Conservation (phyloP, 2,888 invertebrate genomes). For the Choreutis nemorana region DNA sequence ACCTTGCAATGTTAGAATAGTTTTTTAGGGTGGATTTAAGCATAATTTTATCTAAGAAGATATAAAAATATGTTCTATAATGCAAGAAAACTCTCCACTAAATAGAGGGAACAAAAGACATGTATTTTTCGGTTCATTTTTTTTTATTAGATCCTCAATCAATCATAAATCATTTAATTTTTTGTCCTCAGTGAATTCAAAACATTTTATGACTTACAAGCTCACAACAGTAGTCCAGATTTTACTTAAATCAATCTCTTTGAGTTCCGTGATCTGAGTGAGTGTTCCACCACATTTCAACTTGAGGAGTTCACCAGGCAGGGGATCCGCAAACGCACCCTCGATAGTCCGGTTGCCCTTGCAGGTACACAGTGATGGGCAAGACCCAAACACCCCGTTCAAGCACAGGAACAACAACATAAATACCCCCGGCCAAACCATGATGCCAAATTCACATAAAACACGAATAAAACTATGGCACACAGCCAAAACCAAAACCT, state of each 20-base stretch:
- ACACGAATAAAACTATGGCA: conserved; percentile 59
- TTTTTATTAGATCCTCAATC: too few species aligned
- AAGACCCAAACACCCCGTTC: conserved; percentile 29
- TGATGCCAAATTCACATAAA: conserved; percentile 38
- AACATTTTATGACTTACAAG: conserved; percentile 62
- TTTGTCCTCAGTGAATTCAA: too few species aligned
- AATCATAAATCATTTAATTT: too few species aligned
- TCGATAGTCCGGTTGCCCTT: conserved; percentile 65
- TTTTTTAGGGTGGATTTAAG: too few species aligned
- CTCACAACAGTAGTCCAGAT: conserved; percentile 69
- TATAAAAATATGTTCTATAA: too few species aligned
- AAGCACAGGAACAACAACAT: conserved; percentile 29
- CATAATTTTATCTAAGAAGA: too few species aligned
- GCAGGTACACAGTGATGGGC: conserved; percentile 61
- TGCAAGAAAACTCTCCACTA: too few species aligned
- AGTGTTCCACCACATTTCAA: conserved; percentile 70
- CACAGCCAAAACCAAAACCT: conserved; percentile 50
- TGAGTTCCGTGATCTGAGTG: conserved; percentile 65
- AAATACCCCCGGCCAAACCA: conserved; percentile 36
- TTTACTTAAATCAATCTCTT: conserved; percentile 69
- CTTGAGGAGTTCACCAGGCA: conserved; percentile 65
- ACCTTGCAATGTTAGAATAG: too few species aligned
- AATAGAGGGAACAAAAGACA: too few species aligned
- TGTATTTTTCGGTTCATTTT: too few species aligned
- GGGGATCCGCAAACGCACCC: conserved; percentile 54